phyloP scores from a whole-genome alignment of 2,113 vertebrate species.

The Raja brachyura region DNA sequence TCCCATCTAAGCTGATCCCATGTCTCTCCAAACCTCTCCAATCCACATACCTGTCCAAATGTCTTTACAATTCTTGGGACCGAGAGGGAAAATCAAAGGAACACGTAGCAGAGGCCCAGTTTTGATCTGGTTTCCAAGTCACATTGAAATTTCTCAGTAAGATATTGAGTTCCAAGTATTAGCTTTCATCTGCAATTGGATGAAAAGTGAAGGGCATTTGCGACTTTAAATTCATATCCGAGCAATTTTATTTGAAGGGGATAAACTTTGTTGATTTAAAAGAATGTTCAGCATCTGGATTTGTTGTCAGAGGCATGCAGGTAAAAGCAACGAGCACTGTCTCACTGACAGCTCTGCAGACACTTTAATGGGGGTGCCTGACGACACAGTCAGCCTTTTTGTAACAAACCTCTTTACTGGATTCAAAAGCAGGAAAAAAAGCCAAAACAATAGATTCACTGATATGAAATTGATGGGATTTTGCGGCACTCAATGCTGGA shows the following conservation, averaged over 20 bases:
- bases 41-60: no score
- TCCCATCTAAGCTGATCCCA: no score
- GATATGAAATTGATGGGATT: constrained; percentile 30
- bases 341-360: constrained; percentile 28
- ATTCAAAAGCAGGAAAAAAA: constrained; percentile 21
- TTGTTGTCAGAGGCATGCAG: constrained; percentile 4
- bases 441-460: constrained; percentile 28
- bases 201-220: not conserved
- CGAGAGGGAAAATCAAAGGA: not conserved
- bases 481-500: constrained; percentile 9
- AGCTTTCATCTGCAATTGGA: not conserved
- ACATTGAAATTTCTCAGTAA: not conserved
- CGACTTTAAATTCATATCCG: not conserved
- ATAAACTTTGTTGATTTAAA: constrained; percentile 16
- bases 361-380: not conserved
- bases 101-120: not conserved
- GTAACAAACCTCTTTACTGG: constrained; percentile 10
- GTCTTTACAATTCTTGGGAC: not conserved
- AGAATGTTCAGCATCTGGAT: constrained; percentile 25
- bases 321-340: not conserved
- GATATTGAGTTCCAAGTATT: not conserved
- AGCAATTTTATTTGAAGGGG: not conserved
- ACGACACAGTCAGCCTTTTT: constrained; percentile 9
- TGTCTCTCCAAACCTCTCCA: no score
- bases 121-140: not conserved